These are phyloP conservation scores for Arrhopalites spinosus DNA, from an alignment of 2,888 invertebrate genomes.

Conservation along the genomic window DNA sequence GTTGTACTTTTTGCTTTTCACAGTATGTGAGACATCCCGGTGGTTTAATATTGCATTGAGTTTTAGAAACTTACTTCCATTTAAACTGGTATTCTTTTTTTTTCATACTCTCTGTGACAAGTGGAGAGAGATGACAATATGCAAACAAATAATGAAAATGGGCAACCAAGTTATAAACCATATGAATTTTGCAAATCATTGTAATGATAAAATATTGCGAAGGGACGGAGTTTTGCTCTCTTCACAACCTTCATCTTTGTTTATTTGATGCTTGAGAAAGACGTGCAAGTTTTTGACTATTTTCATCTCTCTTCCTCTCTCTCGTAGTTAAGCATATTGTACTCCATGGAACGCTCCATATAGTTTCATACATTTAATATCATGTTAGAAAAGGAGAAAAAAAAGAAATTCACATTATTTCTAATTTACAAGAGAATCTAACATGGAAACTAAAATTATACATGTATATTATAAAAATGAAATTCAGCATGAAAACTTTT, in stretches of 20 bases:
- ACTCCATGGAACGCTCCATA: too few species aligned
- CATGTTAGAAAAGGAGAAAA: too few species aligned
- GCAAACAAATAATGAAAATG: not conserved
- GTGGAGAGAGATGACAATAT: not conserved
- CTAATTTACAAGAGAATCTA: too few species aligned
- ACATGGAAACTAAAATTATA: too few species aligned
- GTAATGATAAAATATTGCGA: slow-evolving; percentile 4
- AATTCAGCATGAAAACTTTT: too few species aligned
- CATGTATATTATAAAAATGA: too few species aligned
- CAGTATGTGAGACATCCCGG: not conserved
- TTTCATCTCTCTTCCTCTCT: too few species aligned
- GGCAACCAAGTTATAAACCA: not conserved
- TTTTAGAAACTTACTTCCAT: not conserved
- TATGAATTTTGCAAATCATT: too few species aligned
- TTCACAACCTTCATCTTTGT: not conserved
- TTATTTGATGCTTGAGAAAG: not conserved
- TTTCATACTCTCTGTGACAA: not conserved
- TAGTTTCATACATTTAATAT: too few species aligned
- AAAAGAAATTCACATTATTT: too few species aligned
- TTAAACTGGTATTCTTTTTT: not conserved
- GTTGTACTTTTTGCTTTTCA: too few species aligned
- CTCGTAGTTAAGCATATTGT: too few species aligned
- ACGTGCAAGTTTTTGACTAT: not conserved
- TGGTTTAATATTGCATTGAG: not conserved
- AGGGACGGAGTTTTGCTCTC: not conserved